Conservation (phyloP, 1,140 invertebrate species). For the Sitophilus oryzae region DNA sequence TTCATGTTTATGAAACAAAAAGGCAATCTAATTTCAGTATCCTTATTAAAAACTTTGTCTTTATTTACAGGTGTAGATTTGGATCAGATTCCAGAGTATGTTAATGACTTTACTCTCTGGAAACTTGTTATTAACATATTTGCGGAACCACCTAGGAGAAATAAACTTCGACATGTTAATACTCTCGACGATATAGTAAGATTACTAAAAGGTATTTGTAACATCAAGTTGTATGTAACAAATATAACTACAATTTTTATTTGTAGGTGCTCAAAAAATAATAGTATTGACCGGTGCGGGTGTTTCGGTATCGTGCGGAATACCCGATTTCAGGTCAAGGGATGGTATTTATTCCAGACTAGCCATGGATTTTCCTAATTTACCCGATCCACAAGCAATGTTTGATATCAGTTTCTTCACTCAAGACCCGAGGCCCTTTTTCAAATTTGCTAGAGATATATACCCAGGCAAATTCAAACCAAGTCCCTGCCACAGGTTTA, state of each 20-base stretch:
- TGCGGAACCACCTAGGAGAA: conserved; percentile 63
- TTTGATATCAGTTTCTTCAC: conserved; percentile 89
- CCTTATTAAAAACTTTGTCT: conserved; percentile 28
- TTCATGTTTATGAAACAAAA: too few relatives aligned
- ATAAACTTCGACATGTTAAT: conserved; percentile 67
- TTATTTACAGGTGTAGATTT: conserved; percentile 51
- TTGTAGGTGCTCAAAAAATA: conserved; percentile 63
- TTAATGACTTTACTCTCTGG: conserved; percentile 67
- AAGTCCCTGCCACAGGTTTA: conserved; percentile 80
- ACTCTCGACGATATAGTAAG: conserved; percentile 70
- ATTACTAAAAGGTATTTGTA: conserved; percentile 55
- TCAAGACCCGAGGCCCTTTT: conserved; percentile 82
- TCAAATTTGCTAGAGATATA: conserved; percentile 85
- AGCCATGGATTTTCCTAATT: conserved; percentile 79
- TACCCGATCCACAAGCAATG: conserved; percentile 87
- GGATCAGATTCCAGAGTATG: conserved; percentile 57
- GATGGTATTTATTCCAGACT: conserved; percentile 88
- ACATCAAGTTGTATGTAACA: too few relatives aligned
- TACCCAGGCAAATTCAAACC: conserved; percentile 86
- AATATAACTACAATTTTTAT: conserved; percentile 10
- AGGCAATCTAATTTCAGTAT: too few relatives aligned
- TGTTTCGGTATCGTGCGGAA: conserved; percentile 93
- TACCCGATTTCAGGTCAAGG: conserved; percentile 91
- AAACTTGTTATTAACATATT: conserved; percentile 69
- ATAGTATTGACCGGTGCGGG: conserved; percentile 94